Evolutionary conservation across 2,113 vertebrate genomes (phyloP).

Genomic region (Tetrao urogallus): DNA sequence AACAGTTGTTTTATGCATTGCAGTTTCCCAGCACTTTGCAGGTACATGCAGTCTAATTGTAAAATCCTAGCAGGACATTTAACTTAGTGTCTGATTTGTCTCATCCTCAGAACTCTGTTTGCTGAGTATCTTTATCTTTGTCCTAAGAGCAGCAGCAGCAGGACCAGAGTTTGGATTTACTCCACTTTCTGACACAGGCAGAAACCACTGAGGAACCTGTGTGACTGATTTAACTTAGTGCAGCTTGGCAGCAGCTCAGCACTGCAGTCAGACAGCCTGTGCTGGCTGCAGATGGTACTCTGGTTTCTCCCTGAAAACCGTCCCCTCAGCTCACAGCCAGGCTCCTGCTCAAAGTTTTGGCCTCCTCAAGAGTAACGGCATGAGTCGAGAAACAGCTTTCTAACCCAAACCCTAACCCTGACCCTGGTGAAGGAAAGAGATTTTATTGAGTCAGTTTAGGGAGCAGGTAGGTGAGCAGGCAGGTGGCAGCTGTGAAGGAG

Average conservation of each 20-base stretch:
- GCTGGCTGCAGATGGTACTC: slow-evolving; percentile 59
- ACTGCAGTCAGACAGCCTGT: slow-evolving; percentile 54
- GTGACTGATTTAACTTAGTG: slow-evolving; percentile 14
- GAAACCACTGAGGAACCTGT: not conserved
- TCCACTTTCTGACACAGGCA: not conserved
- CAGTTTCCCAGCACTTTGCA: not conserved
- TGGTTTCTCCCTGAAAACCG: slow-evolving; percentile 29
- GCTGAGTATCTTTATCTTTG: not conserved
- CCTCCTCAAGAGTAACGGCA: not conserved
- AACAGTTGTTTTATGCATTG: not conserved
- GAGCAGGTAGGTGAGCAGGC: not conserved
- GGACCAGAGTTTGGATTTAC: not conserved
- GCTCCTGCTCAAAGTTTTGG: slow-evolving; percentile 1
- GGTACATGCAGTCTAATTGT: not conserved
- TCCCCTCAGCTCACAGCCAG: slow-evolving; percentile 25
- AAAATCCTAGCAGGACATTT: not conserved
- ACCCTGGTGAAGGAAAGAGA: not conserved
- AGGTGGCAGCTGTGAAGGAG: not conserved
- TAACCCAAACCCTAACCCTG: not conserved
- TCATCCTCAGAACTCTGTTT: not conserved
- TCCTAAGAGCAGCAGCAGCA: accelerated
- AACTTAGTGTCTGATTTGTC: not conserved
- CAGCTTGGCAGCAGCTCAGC: slow-evolving; percentile 32
- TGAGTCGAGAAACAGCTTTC: not conserved
- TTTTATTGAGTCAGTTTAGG: not conserved